phyloP scores from a whole-genome alignment of 1,140 invertebrate species.

The Calycopis cecrops region DNA sequence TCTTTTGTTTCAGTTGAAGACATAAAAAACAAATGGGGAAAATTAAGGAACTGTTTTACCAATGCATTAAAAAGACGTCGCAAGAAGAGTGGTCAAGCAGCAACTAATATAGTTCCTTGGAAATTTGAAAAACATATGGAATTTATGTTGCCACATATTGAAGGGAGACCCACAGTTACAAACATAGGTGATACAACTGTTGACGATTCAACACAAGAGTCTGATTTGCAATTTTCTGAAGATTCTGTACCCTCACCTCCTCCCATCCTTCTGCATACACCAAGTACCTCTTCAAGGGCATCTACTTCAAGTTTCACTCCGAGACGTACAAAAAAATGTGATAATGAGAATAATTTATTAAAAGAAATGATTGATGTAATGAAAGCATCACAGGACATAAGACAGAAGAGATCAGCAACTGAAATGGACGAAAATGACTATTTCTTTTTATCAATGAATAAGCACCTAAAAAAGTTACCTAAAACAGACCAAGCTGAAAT shows the following conservation, averaged over 20 bases:
- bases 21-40: slow-evolving; percentile 22
- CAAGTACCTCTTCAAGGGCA: slow-evolving; percentile 12
- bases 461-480: slow-evolving; percentile 27
- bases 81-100: too few species aligned
- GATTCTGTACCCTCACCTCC: slow-evolving; percentile 13
- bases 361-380: too few species aligned
- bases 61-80: slow-evolving; percentile 26
- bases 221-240: slow-evolving; percentile 20
- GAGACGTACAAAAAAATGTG: slow-evolving; percentile 18
- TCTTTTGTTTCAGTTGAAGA: slow-evolving; percentile 19
- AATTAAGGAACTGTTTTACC: slow-evolving; percentile 27
- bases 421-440: slow-evolving; percentile 29
- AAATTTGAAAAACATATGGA: slow-evolving; percentile 24
- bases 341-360: slow-evolving; percentile 23
- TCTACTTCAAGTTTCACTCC: slow-evolving; percentile 18
- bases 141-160: slow-evolving; percentile 21
- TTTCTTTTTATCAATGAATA: slow-evolving; percentile 29
- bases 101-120: slow-evolving; percentile 21
- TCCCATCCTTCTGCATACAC: slow-evolving; percentile 17
- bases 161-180: slow-evolving; percentile 20
- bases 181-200: slow-evolving; percentile 15
- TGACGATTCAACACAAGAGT: slow-evolving; percentile 18
- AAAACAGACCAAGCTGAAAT: slow-evolving; percentile 26
- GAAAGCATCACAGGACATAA: slow-evolving; percentile 16
- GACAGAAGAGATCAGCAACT: slow-evolving; percentile 16